Percentiles rank a stretch among this genome's conserved stretches.
phyloP scores from a whole-genome alignment of 2,113 vertebrate genomes.

The Poicephalus meyeri region DNA sequence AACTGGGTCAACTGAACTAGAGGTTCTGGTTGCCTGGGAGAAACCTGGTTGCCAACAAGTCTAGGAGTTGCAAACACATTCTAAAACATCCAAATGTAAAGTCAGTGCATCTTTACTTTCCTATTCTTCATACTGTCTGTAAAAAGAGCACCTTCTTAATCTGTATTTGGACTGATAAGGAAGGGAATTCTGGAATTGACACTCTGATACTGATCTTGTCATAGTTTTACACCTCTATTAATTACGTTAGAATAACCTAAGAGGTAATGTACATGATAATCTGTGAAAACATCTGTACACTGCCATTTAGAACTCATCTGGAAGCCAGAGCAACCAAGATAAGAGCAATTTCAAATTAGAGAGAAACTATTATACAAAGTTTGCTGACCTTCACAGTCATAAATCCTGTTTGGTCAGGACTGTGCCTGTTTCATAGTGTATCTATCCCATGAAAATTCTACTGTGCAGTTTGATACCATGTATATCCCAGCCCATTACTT shows the following conservation, averaged over 20 bases:
- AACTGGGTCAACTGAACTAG: neutral
- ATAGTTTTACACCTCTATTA: neutral
- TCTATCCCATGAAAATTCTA: neutral
- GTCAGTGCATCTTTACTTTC: neutral
- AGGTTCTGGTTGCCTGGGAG: neutral
- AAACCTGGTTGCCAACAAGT: neutral
- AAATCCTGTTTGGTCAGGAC: neutral
- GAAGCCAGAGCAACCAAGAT: neutral
- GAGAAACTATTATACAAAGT: neutral
- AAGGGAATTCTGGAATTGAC: neutral
- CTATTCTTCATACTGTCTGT: neutral
- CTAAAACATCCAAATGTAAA: neutral
- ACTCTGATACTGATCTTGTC: neutral
- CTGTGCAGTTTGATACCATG: neutral
- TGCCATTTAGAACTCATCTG: neutral
- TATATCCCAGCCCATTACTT: neutral
- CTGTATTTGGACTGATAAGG: neutral
- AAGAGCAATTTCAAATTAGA: neutral
- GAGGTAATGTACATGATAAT: neutral
- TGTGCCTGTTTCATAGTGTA: neutral
- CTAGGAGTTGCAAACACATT: neutral
- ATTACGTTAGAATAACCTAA: neutral
- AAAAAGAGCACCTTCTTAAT: neutral
- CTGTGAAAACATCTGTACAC: neutral
- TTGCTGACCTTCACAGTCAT: conserved; percentile 2